Evolutionary conservation across 1,140 invertebrate genomes (phyloP).

Genomic region (Dinoponera quadriceps): DNA sequence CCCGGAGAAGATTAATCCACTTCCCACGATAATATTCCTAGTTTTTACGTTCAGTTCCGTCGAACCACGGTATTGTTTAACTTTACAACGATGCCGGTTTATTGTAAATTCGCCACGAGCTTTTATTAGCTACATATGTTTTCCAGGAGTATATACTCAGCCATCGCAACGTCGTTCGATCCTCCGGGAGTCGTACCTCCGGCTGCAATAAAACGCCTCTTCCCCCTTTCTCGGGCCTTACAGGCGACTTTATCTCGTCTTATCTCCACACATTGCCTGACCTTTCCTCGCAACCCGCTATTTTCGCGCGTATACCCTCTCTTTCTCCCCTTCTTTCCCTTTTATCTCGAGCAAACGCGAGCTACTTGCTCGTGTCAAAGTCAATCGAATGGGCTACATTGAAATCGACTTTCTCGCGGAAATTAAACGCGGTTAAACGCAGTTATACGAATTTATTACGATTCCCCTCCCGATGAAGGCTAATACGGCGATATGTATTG

Average conservation of each 20-base stretch:
- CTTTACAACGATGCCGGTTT: not conserved
- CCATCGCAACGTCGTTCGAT: constrained; percentile 47
- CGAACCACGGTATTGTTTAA: not conserved
- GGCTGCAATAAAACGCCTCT: constrained; percentile 31
- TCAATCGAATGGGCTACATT: constrained; percentile 64
- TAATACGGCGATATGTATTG: constrained; percentile 27
- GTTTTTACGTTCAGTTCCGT: not conserved
- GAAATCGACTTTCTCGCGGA: constrained; percentile 64
- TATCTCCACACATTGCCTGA: constrained; percentile 43
- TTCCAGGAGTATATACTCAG: constrained; percentile 12
- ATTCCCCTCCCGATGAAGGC: constrained; percentile 3
- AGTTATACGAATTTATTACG: too few relatives aligned
- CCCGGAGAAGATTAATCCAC: not conserved
- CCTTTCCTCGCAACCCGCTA: constrained; percentile 4
- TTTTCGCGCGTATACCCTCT: constrained; percentile 36
- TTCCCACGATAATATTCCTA: not conserved
- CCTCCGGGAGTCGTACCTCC: constrained; percentile 19
- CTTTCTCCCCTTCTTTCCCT: constrained; percentile 13
- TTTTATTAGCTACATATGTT: constrained; percentile 26
- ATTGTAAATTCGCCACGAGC: constrained; percentile 10
- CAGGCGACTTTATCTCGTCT: constrained; percentile 40
- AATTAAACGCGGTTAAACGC: constrained; percentile 65
- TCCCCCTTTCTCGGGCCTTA: not conserved
- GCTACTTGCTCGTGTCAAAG: constrained; percentile 71
- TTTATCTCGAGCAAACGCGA: constrained; percentile 63